Evolutionary conservation across 2,113 vertebrate species (phyloP).

Genomic region (Abramis brama): DNA sequence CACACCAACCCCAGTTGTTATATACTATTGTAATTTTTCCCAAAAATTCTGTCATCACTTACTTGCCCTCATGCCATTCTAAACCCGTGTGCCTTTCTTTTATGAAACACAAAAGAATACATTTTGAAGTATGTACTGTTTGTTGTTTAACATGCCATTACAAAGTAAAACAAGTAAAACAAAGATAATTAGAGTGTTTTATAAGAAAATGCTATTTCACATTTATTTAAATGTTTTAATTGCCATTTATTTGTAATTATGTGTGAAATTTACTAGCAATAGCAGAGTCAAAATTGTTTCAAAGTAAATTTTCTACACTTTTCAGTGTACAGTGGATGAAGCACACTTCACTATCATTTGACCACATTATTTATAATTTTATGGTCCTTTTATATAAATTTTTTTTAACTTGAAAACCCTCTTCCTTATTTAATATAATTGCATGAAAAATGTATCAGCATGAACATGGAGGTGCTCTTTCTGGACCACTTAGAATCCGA

Average conservation of each 20-base stretch:
- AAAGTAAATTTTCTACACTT: too few relatives aligned
- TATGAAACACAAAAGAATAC: background rate
- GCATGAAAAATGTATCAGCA: background rate
- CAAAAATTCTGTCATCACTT: background rate
- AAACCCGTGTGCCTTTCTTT: background rate
- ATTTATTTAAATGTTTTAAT: too few relatives aligned
- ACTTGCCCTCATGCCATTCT: too few relatives aligned
- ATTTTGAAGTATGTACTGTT: background rate
- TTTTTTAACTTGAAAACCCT: background rate
- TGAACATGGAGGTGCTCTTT: background rate
- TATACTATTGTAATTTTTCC: background rate
- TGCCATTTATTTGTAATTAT: too few relatives aligned
- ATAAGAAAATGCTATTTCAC: too few relatives aligned
- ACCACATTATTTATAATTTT: background rate
- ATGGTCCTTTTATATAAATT: background rate
- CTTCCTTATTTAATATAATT: background rate
- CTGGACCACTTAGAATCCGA: background rate
- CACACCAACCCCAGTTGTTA: too few relatives aligned
- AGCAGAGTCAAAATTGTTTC: too few relatives aligned
- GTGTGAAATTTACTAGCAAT: too few relatives aligned
- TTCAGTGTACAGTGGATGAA: too few relatives aligned
- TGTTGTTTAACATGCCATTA: background rate
- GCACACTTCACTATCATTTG: too few relatives aligned
- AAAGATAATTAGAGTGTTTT: too few relatives aligned
- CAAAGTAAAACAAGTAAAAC: too few relatives aligned